Evolutionary conservation across 2,113 vertebrate species (phyloP).

Genomic region (Mesocricetus auratus): DNA sequence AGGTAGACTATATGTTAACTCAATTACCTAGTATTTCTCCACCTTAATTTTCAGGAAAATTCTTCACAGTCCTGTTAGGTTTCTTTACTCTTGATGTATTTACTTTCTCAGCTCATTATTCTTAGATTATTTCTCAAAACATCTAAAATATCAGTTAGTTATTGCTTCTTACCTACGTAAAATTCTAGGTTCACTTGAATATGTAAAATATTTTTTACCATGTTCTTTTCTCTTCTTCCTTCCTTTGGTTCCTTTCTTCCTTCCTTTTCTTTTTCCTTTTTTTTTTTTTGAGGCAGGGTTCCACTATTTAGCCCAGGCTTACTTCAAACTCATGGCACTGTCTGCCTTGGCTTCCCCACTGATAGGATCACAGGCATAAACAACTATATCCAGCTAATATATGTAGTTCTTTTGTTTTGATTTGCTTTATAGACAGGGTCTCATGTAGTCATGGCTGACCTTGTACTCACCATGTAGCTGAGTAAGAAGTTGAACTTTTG

Average conservation of each 20-base stretch:
- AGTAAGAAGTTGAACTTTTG: not conserved
- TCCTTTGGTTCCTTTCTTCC: not conserved
- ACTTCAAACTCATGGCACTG: not conserved
- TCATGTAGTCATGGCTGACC: not conserved
- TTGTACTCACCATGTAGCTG: not conserved
- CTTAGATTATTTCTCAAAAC: too few species aligned
- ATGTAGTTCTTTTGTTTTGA: not conserved
- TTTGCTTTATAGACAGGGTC: not conserved
- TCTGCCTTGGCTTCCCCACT: not conserved
- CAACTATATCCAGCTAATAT: too few species aligned
- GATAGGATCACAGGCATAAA: not conserved
- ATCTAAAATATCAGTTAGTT: not conserved
- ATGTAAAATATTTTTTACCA: not conserved
- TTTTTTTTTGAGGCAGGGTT: not conserved
- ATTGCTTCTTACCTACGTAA: not conserved
- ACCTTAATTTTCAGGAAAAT: not conserved
- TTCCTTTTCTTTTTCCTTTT: not conserved
- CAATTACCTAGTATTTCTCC: not conserved
- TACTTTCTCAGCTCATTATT: slow-evolving; percentile 39
- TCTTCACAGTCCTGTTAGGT: not conserved
- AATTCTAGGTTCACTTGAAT: not conserved
- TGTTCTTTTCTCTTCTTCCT: not conserved
- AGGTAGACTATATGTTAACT: slow-evolving; percentile 24
- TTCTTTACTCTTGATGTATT: not conserved
- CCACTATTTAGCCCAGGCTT: not conserved